A percentile compares a stretch with the other conserved stretches of the same genome.
Evolutionary conservation across 2,888 invertebrate species (phyloP).

Genomic region (Brachyptera putata): DNA sequence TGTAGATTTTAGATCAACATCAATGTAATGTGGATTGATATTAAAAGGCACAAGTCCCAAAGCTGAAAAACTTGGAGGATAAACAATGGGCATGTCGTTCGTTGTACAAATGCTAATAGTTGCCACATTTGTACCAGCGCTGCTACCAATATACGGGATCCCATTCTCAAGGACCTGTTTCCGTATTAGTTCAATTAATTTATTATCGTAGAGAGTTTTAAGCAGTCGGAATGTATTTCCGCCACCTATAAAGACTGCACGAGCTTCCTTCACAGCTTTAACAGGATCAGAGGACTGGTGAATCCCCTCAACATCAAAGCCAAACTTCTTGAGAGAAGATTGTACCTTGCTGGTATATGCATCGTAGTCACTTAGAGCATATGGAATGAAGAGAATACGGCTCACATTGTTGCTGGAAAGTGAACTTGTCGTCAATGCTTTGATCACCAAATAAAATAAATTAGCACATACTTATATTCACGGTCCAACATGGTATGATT

Average conservation of each 20-base stretch:
- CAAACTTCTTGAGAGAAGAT: conserved; percentile 54
- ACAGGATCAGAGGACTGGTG: conserved; percentile 54
- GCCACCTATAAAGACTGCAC: conserved; percentile 69
- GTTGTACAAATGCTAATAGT: conserved; percentile 76
- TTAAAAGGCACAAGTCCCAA: conserved; percentile 73
- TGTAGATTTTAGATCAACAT: conserved; percentile 54
- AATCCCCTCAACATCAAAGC: conserved; percentile 59
- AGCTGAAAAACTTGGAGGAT: conserved; percentile 68
- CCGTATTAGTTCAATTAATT: conserved; percentile 60
- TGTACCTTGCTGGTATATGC: conserved; percentile 59
- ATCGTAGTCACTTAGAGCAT: conserved; percentile 63
- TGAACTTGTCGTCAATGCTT: not conserved
- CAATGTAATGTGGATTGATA: conserved; percentile 80
- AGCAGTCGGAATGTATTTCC: conserved; percentile 76
- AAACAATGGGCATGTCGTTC: conserved; percentile 85
- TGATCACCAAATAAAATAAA: not conserved
- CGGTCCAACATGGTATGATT: too few species aligned
- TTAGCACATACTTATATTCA: too few species aligned
- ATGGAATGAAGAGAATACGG: conserved; percentile 69
- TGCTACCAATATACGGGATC: conserved; percentile 69
- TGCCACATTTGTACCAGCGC: conserved; percentile 80
- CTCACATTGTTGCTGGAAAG: conserved; percentile 58
- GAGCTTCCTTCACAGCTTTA: conserved; percentile 55
- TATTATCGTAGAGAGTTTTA: conserved; percentile 63
- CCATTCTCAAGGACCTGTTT: conserved; percentile 54